Evolutionary conservation across 2,113 vertebrate species (phyloP).

Genomic region (Manacus vitellinus): DNA sequence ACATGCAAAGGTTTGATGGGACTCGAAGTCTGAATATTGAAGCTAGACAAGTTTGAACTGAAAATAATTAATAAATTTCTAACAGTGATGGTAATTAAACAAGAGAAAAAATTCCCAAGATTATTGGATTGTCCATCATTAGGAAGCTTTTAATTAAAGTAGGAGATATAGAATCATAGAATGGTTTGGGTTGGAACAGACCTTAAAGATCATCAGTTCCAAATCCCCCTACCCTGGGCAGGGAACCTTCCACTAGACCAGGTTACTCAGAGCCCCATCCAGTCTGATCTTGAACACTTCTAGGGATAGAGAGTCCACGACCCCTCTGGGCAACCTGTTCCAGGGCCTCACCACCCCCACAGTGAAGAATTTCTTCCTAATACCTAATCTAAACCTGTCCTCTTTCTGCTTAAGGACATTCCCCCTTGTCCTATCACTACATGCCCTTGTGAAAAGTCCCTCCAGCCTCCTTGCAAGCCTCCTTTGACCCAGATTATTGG

Average conservation of each 20-base stretch:
- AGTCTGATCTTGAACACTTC: neutral
- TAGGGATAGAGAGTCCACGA: neutral
- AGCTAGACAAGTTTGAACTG: neutral
- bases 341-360: neutral
- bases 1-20: neutral
- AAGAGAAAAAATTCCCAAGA: neutral
- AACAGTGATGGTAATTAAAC: neutral
- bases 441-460: neutral
- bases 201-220: neutral
- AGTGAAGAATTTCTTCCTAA: neutral
- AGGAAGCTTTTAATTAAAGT: neutral
- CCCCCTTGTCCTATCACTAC: neutral
- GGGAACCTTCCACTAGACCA: neutral
- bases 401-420: neutral
- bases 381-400: neutral
- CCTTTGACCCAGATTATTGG: neutral
- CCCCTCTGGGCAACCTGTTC: neutral
- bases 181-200: neutral
- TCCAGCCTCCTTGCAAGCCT: neutral
- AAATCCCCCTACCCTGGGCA: neutral
- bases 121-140: neutral
- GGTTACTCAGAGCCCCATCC: neutral
- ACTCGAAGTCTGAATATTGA: neutral
- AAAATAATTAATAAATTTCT: neutral
- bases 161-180: neutral